A percentile compares a stretch with the other conserved stretches of the same genome.
These are phyloP conservation scores for Aphelenchoides avenae DNA, from an alignment of 1,140 invertebrate genomes.

Conservation along the genomic window DNA sequence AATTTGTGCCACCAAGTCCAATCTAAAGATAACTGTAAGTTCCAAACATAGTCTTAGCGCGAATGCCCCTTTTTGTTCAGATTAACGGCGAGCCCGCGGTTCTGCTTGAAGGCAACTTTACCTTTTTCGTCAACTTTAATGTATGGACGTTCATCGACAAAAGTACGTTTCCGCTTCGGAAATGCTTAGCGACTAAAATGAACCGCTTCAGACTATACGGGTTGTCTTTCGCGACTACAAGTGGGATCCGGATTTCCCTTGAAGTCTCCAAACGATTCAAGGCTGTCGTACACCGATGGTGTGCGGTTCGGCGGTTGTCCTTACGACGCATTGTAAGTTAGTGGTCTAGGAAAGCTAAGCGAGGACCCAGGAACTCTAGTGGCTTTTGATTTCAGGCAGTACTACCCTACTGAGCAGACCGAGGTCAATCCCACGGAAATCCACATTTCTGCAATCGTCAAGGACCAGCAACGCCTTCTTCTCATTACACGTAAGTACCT, in stretches of 20 bases:
- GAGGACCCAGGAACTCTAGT: conserved; percentile 3
- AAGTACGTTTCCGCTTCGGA: conserved; percentile 8
- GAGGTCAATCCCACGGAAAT: conserved; percentile 30
- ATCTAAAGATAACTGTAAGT: conserved; percentile 31
- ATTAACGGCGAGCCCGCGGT: conserved; percentile 46
- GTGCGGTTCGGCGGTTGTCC: conserved; percentile 44
- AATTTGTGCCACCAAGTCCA: conserved; percentile 43
- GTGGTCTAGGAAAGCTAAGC: conserved; percentile 1
- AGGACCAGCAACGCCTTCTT: conserved; percentile 34
- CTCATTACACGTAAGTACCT: conserved; percentile 41
- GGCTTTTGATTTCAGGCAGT: conserved; percentile 10
- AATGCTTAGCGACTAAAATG: neutral
- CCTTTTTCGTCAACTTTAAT: conserved; percentile 49
- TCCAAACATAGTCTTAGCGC: conserved; percentile 6
- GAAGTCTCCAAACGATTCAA: conserved; percentile 33
- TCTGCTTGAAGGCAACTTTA: conserved; percentile 52
- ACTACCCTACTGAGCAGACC: conserved; percentile 5
- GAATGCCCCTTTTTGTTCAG: conserved; percentile 9
- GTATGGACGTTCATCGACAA: conserved; percentile 46
- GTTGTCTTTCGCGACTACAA: conserved; percentile 42
- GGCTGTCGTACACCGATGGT: conserved; percentile 32
- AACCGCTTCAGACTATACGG: conserved; percentile 30
- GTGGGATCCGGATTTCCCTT: conserved; percentile 41
- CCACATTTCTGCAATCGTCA: conserved; percentile 41
- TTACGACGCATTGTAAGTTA: conserved; percentile 35